Evolutionary conservation across 2,113 vertebrate genomes (phyloP).

Genomic region (Elaphurus davidianus): DNA sequence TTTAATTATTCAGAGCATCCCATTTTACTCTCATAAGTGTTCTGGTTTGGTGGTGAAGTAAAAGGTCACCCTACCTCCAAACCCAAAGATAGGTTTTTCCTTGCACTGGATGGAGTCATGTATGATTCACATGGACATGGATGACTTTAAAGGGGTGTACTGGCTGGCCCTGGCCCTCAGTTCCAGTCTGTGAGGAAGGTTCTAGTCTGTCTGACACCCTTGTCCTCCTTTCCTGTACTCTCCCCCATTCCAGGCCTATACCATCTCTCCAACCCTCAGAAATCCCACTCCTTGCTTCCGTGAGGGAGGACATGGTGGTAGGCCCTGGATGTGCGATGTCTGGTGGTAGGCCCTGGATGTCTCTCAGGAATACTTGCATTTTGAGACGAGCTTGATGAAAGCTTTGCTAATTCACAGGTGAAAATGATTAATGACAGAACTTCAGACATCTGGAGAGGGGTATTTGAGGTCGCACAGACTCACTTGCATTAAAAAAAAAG

Average conservation of each 20-base stretch:
- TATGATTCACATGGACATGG: background rate
- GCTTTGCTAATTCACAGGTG: background rate
- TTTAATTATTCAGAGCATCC: background rate
- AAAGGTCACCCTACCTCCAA: background rate
- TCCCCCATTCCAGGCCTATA: background rate
- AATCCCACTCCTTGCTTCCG: background rate
- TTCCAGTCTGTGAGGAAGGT: background rate
- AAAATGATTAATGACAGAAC: background rate
- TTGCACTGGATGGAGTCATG: background rate
- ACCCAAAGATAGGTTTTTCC: background rate
- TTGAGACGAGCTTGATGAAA: constrained; percentile 34
- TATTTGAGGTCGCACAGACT: background rate
- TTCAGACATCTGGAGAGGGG: background rate
- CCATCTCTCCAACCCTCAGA: background rate
- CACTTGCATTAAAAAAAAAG: background rate
- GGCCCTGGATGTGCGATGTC: background rate
- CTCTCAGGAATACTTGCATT: background rate
- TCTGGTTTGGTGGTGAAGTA: background rate
- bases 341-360: background rate
- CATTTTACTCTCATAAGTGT: background rate
- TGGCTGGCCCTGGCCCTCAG: background rate
- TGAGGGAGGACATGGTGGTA: background rate
- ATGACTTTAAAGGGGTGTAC: background rate
- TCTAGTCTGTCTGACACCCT: background rate
- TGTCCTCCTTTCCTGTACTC: background rate